Base-by-base conservation (phyloP, 2,888 invertebrate species). In the Synergus umbraculus region DNA sequence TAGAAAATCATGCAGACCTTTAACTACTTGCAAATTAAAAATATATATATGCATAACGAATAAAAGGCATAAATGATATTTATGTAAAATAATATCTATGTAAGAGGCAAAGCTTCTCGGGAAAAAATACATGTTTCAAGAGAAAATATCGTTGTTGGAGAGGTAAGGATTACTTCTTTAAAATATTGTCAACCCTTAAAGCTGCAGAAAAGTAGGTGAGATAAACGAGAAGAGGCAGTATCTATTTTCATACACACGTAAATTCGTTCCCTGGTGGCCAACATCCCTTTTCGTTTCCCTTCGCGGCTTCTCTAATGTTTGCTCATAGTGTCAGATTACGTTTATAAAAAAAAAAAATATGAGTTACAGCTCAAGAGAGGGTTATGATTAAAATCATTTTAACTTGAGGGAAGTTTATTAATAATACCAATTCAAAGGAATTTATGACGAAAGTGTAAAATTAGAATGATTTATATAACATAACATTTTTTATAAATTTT, bases 211-310 rank as follows among this genome's bases (percentile, higher is more conserved):
- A 43, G 37, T 43, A 65, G 65, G 65, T 65, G 43, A 65, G 65
- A 65, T 65, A 65, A 43, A 65, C 12, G 37, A 41, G 7, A 64
- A 29, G 29, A 64, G 22, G 58, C 58, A 60, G 37, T 41, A 65
- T 65, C 65, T 65, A 41, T 65, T 65, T 65, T n/a, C 41, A 41
- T 22, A 22, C 65, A 8, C 65, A 65, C 41, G 41, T 43, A 43
- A 65, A 65, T 65, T 65, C 41, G n/a, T n/a, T 65, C 65, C 65
- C 65, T 65, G n/a, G 37, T 65, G 65, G 37, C 18, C 41, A 41
- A 43, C 37, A 65, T 37, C 65, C 15, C 65, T 65, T 43, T 65
- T 43, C 65, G 22, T 60, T 60, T 60, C 65, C 65, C 65, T 65
- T 43, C 41, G 65, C 37, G 41, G 65, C 41, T 65, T 65, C 37